These are phyloP conservation scores for Cylloceria caligata DNA, from an alignment of 2,888 invertebrate species.

Conservation along the genomic window DNA sequence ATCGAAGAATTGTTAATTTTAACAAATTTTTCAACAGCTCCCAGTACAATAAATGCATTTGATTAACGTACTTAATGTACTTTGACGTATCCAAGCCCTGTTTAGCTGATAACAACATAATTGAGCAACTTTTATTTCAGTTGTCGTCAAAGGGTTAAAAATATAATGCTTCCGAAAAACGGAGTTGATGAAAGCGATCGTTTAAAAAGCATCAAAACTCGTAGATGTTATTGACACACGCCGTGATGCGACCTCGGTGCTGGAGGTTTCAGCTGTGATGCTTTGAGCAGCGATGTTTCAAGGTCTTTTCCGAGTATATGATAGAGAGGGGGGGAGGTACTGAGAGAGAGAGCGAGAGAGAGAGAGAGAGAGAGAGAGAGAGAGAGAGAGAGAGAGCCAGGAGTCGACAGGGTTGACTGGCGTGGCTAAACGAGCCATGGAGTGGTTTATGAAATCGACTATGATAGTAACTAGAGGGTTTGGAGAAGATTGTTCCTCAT, in stretches of 20 bases:
- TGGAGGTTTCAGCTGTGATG: background rate
- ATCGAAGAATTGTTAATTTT: no score
- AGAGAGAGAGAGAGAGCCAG: no score
- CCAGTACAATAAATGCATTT: no score
- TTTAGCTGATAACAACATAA: background rate
- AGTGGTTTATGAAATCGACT: background rate
- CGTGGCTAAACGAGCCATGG: conserved; percentile 25
- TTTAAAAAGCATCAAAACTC: conserved; percentile 12
- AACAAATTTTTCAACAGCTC: no score
- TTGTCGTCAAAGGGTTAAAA: background rate
- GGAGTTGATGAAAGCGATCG: conserved; percentile 7
- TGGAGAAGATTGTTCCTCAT: conserved; percentile 35
- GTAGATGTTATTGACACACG: conserved; percentile 4
- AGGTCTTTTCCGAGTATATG: conserved; percentile 2
- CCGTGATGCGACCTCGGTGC: background rate
- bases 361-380: no score
- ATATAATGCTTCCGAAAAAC: background rate
- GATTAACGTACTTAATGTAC: background rate
- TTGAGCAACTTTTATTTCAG: background rate
- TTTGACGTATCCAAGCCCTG: background rate
- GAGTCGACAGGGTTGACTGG: conserved; percentile 34
- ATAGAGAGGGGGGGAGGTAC: background rate
- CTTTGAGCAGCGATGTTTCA: conserved; percentile 10
- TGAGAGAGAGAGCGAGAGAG: no score
- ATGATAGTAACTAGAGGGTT: background rate